Base-by-base conservation (phyloP, 2,888 invertebrate species). In the Mythimna vitellina region DNA sequence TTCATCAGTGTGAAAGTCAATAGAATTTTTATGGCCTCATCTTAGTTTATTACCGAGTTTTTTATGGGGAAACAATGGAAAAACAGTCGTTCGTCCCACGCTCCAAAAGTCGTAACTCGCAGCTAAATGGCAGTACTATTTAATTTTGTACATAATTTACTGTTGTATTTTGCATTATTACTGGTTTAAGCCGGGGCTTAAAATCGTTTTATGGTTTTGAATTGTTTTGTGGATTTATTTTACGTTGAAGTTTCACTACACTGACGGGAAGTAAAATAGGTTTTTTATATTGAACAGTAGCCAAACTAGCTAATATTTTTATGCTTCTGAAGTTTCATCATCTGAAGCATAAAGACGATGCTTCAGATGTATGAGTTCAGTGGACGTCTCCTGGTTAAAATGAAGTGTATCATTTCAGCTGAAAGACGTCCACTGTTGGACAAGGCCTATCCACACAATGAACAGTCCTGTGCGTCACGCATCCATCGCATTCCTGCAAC, bases 61-160 rank as follows among this genome's bases (percentile, higher is more conserved):
- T 51, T 85, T 84, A 85, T 86, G 73, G 53, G 67, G 75, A 86
- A 85, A 86, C 84, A 84, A 86, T 82, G 76, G 77, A 25, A 75
- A 76, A 80, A 65, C 66, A 42, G 57, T 38, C 51, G 46, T 75
- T 22, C 54, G 25, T 35, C 86, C 86, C 74, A 86, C 85, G 76
- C 76, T 63, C 49, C n/a, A 58, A 61, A 64, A 70, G 70, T 80
- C 70, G 71, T 83, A 75, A 70, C 66, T 46, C 35, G 17, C 53
- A 46, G 64, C 6, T 66, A 66, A 82, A 84, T 69, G 71, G 71
- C 70, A 20, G 35, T 65, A 71, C 81, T 77, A 77, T 78, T 78
- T 85, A 84, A 78, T 85, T 74, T 76, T 76, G 53, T 75, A 42
- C 54, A 51, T 78, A 65, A 84, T 84, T 85, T 84, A 84, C 73